Conservation (phyloP, 2,113 vertebrate genomes). For the Engystomops pustulosus region DNA sequence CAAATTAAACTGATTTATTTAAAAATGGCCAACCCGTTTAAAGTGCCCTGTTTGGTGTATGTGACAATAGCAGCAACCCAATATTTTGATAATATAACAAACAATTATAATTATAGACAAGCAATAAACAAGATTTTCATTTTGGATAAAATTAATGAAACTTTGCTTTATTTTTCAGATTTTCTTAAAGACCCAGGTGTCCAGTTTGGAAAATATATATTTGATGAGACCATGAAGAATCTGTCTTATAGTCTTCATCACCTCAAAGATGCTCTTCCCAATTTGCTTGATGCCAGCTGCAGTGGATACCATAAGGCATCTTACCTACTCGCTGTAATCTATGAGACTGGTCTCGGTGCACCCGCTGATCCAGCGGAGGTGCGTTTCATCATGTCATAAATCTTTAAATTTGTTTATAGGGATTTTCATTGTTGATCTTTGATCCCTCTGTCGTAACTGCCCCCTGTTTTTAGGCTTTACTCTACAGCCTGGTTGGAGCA, state of each 20-base stretch:
- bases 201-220: conserved; percentile 74
- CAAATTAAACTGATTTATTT: too few species aligned
- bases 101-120: too few species aligned
- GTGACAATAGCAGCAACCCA: too few species aligned
- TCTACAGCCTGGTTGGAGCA: conserved; percentile 88
- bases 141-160: too few species aligned
- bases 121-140: too few species aligned
- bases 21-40: too few species aligned
- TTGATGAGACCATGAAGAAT: conserved; percentile 71
- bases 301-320: conserved; percentile 88
- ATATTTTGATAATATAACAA: too few species aligned
- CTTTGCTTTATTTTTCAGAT: conserved; percentile 36
- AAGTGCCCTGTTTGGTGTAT: too few species aligned
- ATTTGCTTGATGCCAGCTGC: conserved; percentile 82
- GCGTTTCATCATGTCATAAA: background rate
- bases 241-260: conserved; percentile 69
- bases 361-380: conserved; percentile 80
- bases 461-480: conserved; percentile 77
- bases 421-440: background rate
- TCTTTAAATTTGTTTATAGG: background rate
- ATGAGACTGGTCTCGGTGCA: conserved; percentile 79
- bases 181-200: conserved; percentile 63
- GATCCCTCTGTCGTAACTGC: background rate
- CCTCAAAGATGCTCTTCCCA: conserved; percentile 66
- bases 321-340: conserved; percentile 83